Evolutionary conservation across 2,888 invertebrate species (phyloP), one percentile per base, ranked within the genome.

Genomic region (Fragum whitleyi): DNA sequence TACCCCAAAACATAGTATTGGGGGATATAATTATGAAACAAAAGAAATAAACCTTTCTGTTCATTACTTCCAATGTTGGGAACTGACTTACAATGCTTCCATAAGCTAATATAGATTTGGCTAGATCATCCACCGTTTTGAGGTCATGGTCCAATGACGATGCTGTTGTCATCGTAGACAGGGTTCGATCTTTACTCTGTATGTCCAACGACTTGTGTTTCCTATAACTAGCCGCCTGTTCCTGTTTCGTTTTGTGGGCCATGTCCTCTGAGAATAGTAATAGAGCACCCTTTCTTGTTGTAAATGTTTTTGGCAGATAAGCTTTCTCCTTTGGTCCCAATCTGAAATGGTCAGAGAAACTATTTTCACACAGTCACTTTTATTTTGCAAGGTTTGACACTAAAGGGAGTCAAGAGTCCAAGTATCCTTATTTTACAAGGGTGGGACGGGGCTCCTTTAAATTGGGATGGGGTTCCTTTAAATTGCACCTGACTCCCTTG

Each of bases 191-290:
- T 53, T 75, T 72, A 16, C 53, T 69, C 68, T 79, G 62, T 51
- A 67, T 47, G 51, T 75, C 78, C 1, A 57, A 21, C 26, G 53
- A 42, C 55, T 55, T 81, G 75, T 74, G 81, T 39, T 81, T 81
- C 59, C 74, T 81, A 26, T 61, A 68, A 9, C 39, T 36, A 21
- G 73, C 68, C 16, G 73, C 68, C 14, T 42, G 23, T 42, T 67
- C 28, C 21, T 72, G 47, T 73, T 80, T 78, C 14, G 85, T 87
- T 62, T 86, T 90, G 32, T 86, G 81, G 0, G 92, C 92, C 77
- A 92, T 83, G 79, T 93, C 93, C 81, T 94, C 94, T 6, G 93
- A 93, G 85, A 93, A 94, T n/a, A 94, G 80, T 28, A 94, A 83
- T 47, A 94, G 81, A 0, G 94, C 93, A 19, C 94, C 94, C 83